Percentiles rank a stretch among this genome's conserved stretches.
Evolutionary conservation across 2,888 invertebrate genomes (phyloP).

Genomic region (Falcaria lacertinaria): DNA sequence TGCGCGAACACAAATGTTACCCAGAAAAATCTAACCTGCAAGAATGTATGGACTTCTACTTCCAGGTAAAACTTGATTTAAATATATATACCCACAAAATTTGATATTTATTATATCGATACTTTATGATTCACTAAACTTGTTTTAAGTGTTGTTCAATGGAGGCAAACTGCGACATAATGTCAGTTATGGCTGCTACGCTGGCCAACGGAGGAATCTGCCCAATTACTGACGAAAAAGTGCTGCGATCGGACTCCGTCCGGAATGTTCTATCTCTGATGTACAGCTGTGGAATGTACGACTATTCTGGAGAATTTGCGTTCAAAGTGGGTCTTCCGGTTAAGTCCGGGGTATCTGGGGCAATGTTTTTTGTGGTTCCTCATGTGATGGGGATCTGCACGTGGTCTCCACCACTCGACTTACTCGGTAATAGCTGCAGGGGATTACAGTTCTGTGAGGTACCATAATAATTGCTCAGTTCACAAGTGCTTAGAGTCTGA

Average conservation of each 20-base stretch:
- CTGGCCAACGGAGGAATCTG: slow-evolving; percentile 99
- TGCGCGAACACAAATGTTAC: slow-evolving; percentile 97
- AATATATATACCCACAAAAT: no score
- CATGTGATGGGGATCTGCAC: slow-evolving; percentile 97
- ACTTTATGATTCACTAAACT: no score
- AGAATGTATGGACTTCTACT: slow-evolving; percentile 98
- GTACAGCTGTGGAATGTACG: slow-evolving; percentile 99
- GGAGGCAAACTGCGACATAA: slow-evolving; percentile 96
- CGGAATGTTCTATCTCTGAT: slow-evolving; percentile 97
- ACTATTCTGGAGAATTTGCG: slow-evolving; percentile 98
- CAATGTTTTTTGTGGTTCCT: slow-evolving; percentile 95
- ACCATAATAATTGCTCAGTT: slow-evolving; percentile 19
- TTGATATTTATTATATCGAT: background rate
- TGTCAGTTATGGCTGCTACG: slow-evolving; percentile 96
- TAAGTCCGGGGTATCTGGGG: slow-evolving; percentile 95
- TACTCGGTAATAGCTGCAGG: slow-evolving; percentile 93
- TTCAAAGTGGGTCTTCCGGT: slow-evolving; percentile 95
- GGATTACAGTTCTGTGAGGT: slow-evolving; percentile 96
- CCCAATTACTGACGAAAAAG: slow-evolving; percentile 96
- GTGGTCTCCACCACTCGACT: slow-evolving; percentile 96
- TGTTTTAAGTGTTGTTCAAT: slow-evolving; percentile 98
- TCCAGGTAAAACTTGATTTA: slow-evolving; percentile 84
- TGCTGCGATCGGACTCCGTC: slow-evolving; percentile 93
- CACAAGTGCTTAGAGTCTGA: no score
- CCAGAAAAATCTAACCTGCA: slow-evolving; percentile 94